phyloP scores from a whole-genome alignment of 2,888 invertebrate species.

The Aradus depressus region DNA sequence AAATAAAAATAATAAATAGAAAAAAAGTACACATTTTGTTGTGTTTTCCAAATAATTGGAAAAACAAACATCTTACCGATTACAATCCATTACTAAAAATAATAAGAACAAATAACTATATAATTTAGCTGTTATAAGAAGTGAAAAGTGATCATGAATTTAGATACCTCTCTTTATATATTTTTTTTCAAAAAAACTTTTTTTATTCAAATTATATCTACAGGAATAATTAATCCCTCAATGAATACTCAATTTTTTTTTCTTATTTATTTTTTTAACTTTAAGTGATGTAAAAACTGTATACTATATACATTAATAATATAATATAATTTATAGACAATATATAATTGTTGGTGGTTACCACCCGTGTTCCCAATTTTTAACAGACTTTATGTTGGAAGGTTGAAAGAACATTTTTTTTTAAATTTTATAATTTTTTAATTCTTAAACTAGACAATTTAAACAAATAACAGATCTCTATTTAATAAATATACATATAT shows the following conservation, averaged over 20 bases:
- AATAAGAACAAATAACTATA: constrained; percentile 12
- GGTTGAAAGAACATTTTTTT: constrained; percentile 16
- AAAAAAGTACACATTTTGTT: constrained; percentile 12
- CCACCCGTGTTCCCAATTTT: constrained; percentile 25
- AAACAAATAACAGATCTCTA: constrained; percentile 8
- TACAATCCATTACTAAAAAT: constrained; percentile 3
- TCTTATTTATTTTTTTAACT: constrained; percentile 23
- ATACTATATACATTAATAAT: constrained; percentile 26
- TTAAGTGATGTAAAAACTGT: constrained; percentile 28
- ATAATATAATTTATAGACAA: constrained; percentile 25
- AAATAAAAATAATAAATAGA: background rate
- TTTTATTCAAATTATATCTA: constrained; percentile 19
- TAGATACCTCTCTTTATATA: constrained; percentile 19
- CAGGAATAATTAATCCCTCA: constrained; percentile 15
- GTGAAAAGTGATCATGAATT: constrained; percentile 14
- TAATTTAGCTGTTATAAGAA: constrained; percentile 13
- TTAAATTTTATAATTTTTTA: background rate
- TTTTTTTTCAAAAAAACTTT: constrained; percentile 16
- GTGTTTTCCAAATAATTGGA: constrained; percentile 6
- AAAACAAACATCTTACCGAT: constrained; percentile 10
- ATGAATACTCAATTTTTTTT: constrained; percentile 18
- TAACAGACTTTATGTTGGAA: constrained; percentile 20
- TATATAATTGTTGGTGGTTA: constrained; percentile 25
- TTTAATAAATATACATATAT: background rate
- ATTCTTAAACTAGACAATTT: constrained; percentile 3